These are phyloP conservation scores for Sebastes taczanowskii DNA, from an alignment of 2,797 vertebrate species.

Conservation along the genomic window DNA sequence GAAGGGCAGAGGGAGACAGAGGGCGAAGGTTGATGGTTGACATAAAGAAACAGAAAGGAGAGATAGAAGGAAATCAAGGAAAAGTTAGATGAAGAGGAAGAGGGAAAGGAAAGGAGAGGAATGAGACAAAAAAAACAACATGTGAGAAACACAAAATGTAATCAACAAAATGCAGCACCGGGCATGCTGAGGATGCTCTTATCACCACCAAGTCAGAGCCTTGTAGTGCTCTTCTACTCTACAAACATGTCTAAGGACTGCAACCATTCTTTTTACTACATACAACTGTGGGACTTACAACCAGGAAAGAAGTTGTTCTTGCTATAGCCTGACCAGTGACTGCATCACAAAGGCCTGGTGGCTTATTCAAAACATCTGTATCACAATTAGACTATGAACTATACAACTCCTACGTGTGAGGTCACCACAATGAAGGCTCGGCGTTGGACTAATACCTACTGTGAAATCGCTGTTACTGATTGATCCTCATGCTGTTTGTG, in stretches of 20 bases:
- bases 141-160: constrained; percentile 5
- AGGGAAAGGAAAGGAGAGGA: background rate
- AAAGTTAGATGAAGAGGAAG: background rate
- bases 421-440: background rate
- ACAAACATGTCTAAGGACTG: background rate
- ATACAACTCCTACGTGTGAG: background rate
- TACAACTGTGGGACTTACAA: background rate
- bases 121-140: background rate
- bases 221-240: background rate
- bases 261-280: background rate
- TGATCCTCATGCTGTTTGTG: background rate
- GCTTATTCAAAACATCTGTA: background rate
- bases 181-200: constrained; percentile 3
- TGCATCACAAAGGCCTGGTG: background rate
- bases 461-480: background rate
- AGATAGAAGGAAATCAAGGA: background rate
- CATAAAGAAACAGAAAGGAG: background rate
- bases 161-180: background rate
- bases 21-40: background rate
- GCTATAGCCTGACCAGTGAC: background rate
- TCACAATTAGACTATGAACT: background rate
- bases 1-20: background rate
- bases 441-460: background rate
- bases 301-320: background rate
- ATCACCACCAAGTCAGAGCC: background rate